These are phyloP conservation scores for Nasonovia ribisnigri DNA, from an alignment of 2,888 invertebrate species.

Conservation along the genomic window DNA sequence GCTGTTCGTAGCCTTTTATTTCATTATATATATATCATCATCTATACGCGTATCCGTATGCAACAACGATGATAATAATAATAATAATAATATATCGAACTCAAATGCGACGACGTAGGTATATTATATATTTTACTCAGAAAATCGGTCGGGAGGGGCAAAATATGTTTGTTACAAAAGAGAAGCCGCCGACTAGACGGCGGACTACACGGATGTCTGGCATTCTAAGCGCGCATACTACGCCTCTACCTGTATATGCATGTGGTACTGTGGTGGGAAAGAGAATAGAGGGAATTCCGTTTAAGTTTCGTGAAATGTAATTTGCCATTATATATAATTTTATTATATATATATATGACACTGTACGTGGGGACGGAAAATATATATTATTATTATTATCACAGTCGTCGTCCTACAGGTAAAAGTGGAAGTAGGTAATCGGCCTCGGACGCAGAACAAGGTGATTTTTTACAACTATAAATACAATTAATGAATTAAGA, in stretches of 20 bases:
- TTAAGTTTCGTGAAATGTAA: conserved; percentile 12
- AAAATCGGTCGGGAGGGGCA: neutral
- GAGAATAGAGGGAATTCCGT: conserved; percentile 45
- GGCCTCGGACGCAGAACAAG: neutral
- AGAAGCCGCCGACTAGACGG: conserved; percentile 48
- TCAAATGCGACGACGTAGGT: neutral
- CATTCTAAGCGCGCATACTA: conserved; percentile 18
- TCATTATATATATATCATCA: neutral
- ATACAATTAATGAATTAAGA: neutral
- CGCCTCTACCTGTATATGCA: neutral
- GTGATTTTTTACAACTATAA: neutral
- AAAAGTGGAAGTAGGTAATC: conserved; percentile 2
- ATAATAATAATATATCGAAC: neutral
- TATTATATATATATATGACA: neutral
- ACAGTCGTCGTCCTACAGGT: neutral
- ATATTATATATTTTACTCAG: neutral
- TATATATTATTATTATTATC: conserved; percentile 20
- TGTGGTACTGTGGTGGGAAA: neutral
- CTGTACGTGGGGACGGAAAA: neutral
- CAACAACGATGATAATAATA: neutral
- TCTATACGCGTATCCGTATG: neutral
- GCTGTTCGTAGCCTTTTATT: conserved; percentile 19
- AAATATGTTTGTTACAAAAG: conserved; percentile 34
- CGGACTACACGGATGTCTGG: conserved; percentile 36
- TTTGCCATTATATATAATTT: conserved; percentile 13